A percentile compares a stretch with the other conserved stretches of the same genome.
These are phyloP conservation scores for Cydia splendana DNA, from an alignment of 1,140 invertebrate species.

Conservation along the genomic window DNA sequence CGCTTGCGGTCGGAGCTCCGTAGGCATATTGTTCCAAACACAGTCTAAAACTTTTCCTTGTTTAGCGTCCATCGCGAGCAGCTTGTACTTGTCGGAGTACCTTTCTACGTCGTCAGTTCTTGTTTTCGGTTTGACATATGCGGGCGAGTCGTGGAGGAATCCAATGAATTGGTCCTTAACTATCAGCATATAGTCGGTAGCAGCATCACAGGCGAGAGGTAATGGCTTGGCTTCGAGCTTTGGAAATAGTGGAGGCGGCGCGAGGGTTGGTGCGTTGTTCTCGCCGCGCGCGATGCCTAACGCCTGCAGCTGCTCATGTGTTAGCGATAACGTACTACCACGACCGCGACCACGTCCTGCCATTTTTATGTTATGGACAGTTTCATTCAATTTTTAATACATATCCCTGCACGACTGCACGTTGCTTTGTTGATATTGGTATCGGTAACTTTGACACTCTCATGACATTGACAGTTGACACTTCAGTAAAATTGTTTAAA, in stretches of 20 bases:
- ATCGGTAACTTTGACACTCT: constrained; percentile 2
- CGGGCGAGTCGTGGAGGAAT: constrained; percentile 75
- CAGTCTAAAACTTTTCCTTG: constrained; percentile 65
- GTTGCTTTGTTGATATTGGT: constrained; percentile 20
- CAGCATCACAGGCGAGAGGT: constrained; percentile 66
- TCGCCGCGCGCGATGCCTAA: constrained; percentile 72
- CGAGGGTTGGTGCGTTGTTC: constrained; percentile 59
- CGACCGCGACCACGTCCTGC: constrained; percentile 72
- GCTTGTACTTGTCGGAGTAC: constrained; percentile 79
- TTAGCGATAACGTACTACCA: constrained; percentile 65
- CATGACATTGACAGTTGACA: neutral
- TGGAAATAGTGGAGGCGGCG: constrained; percentile 75
- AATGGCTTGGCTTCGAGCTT: constrained; percentile 75
- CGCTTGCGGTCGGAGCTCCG: constrained; percentile 68
- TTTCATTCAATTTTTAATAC: neutral
- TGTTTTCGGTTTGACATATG: constrained; percentile 67
- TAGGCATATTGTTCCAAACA: constrained; percentile 71
- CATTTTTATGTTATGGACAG: constrained; percentile 49
- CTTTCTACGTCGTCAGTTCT: constrained; percentile 72
- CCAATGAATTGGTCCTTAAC: constrained; percentile 78
- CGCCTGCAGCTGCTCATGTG: constrained; percentile 74
- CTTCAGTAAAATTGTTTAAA: neutral
- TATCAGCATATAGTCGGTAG: constrained; percentile 77
- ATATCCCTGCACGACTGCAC: neutral
- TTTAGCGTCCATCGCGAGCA: constrained; percentile 71